These are phyloP conservation scores for Sarcophaga bullata DNA, from an alignment of 1,140 invertebrate species.

Conservation along the genomic window DNA sequence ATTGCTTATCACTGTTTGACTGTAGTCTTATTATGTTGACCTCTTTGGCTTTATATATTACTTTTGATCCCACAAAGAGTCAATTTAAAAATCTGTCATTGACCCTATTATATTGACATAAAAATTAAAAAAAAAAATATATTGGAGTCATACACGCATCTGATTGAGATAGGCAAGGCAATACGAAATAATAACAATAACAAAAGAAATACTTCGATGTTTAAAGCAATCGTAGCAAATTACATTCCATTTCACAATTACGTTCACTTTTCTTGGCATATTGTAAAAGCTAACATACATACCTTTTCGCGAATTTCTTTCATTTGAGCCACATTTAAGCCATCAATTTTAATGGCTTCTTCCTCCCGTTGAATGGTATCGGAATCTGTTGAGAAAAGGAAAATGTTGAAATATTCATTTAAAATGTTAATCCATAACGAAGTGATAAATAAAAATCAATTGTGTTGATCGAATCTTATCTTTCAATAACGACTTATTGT, in stretches of 20 bases:
- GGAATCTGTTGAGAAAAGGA: conserved; percentile 69
- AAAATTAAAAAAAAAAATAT: too few species aligned
- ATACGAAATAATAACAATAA: too few species aligned
- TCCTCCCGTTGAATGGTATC: conserved; percentile 88
- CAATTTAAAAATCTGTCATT: too few species aligned
- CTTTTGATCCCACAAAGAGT: too few species aligned
- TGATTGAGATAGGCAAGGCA: too few species aligned
- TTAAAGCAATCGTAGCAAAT: neutral
- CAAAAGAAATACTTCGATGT: too few species aligned
- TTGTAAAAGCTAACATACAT: neutral
- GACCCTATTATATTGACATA: too few species aligned
- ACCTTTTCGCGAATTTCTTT: conserved; percentile 88
- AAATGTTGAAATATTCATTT: neutral
- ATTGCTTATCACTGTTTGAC: too few species aligned
- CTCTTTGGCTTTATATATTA: too few species aligned
- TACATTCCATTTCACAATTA: neutral
- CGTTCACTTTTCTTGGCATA: conserved; percentile 4
- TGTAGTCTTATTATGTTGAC: too few species aligned
- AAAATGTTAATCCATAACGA: neutral
- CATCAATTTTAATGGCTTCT: conserved; percentile 97
- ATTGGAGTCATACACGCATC: too few species aligned
- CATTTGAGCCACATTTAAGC: conserved; percentile 92
- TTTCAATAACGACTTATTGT: neutral
- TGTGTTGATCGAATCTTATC: neutral
- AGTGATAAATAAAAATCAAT: neutral